Percentiles rank a stretch among this genome's conserved stretches.
Evolutionary conservation across 2,113 vertebrate genomes (phyloP).

Genomic region (Spea bombifrons): DNA sequence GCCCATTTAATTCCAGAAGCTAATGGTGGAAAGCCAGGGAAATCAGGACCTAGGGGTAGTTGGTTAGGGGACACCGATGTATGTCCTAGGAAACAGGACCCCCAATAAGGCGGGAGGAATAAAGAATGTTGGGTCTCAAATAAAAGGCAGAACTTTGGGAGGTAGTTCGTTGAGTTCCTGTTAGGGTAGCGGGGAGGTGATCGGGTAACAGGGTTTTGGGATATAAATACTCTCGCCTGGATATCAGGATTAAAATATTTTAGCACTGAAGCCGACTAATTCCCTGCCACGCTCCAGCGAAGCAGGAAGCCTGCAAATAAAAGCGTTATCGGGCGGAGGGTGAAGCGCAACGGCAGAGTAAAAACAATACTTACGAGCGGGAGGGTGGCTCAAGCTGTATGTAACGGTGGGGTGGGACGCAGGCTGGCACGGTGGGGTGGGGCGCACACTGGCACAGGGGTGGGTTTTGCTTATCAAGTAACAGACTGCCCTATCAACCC

Average conservation of each 20-base stretch:
- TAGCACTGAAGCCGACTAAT: neutral
- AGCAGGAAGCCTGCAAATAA: neutral
- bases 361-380: conserved; percentile 5
- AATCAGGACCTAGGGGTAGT: too few relatives aligned
- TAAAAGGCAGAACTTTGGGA: too few relatives aligned
- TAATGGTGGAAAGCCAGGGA: too few relatives aligned
- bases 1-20: too few relatives aligned
- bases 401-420: neutral
- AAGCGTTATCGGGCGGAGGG: too few relatives aligned
- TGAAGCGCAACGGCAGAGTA: neutral
- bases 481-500: neutral
- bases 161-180: too few relatives aligned
- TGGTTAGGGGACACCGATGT: too few relatives aligned
- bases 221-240: neutral
- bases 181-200: too few relatives aligned
- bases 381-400: neutral
- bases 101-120: too few relatives aligned
- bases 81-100: too few relatives aligned
- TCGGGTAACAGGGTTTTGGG: neutral
- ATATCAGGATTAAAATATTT: neutral
- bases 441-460: conserved; percentile 4
- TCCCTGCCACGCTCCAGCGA: neutral
- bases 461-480: conserved; percentile 21
- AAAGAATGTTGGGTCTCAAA: too few relatives aligned
- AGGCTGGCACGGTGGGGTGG: neutral